Base-by-base conservation (phyloP, 53 echinoderm and acorn worm genomes). In the Astropecten irregularis region DNA sequence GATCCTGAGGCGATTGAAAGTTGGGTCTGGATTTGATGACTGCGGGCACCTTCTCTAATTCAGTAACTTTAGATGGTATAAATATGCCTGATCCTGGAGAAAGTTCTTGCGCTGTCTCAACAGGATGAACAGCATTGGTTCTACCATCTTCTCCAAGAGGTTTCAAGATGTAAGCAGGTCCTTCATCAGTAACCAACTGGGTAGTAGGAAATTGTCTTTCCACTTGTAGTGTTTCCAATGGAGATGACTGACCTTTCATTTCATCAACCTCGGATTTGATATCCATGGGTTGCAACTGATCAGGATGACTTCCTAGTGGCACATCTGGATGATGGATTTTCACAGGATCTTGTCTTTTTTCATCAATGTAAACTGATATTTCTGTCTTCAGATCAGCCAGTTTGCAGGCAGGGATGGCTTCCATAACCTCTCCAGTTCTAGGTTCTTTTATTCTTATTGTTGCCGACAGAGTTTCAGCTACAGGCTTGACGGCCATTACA, bases 111-210 rank as follows among this genome's bases (percentile, higher is more conserved):
- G 20, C 59, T 13, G 44, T 30, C 1, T 50, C 55, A 0, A 40
- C 40, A 39, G 52, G 74, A 52, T 51, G 8, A 22, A 35, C 15
- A 40, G 40, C 16, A 1, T 66, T 55, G 2, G 8, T 11, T 26
- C n/a, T 39, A 37, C 38, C 23, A 13, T 63, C 84, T 42, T 85
- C 86, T 77, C 69, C 46, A 26, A 88, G 26, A 22, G 94, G 94
- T 47, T 68, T 68, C 23, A 94, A 60, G 20, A 88, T 71, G 73
- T 86, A 94, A 13, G 94, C 94, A 11, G 85, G 94, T 46, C 94
- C 94, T 73, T 88, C 83, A 32, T 85, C 79, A 20, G 94, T 94
- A 18, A 91, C 69, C 19, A 94, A 47, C 79, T 94, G 94, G 20
- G 25, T 79, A 2, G n/a, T 29, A 15, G 21, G 8, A 19, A 6